phyloP scores from a whole-genome alignment of 2,888 invertebrate genomes.

The Pyrrhia umbra region DNA sequence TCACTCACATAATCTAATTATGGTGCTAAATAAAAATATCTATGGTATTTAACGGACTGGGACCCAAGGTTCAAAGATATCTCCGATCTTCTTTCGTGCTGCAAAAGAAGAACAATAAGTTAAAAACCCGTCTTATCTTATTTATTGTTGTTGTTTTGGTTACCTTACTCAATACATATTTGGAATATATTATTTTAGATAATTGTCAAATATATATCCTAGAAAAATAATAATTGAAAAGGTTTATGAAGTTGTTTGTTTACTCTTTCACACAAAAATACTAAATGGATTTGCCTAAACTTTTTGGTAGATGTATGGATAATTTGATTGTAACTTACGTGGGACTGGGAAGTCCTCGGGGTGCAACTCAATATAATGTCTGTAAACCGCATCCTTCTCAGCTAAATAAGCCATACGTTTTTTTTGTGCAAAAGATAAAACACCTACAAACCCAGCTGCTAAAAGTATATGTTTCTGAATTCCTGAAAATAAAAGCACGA shows the following conservation, averaged over 20 bases:
- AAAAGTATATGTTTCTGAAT: slow-evolving; percentile 81
- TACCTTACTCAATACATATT: too few relatives aligned
- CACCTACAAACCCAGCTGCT: slow-evolving; percentile 69
- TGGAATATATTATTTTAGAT: too few relatives aligned
- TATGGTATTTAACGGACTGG: slow-evolving; percentile 91
- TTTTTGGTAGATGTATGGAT: too few relatives aligned
- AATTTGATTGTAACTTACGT: too few relatives aligned
- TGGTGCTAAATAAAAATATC: slow-evolving; percentile 27
- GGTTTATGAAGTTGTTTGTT: too few relatives aligned
- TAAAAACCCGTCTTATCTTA: too few relatives aligned
- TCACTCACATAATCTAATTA: slow-evolving; percentile 51
- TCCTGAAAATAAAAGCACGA: slow-evolving; percentile 71
- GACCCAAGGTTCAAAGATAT: slow-evolving; percentile 91
- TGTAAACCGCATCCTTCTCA: slow-evolving; percentile 93
- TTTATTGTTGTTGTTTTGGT: too few relatives aligned
- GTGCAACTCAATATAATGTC: slow-evolving; percentile 93
- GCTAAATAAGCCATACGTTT: slow-evolving; percentile 90
- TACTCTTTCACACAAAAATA: too few relatives aligned
- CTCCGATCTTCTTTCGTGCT: slow-evolving; percentile 91
- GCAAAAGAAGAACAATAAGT: slow-evolving; percentile 73
- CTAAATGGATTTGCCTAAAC: too few relatives aligned
- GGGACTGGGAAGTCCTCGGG: slow-evolving; percentile 93
- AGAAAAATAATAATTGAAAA: too few relatives aligned
- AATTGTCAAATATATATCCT: too few relatives aligned
- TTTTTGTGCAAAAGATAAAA: slow-evolving; percentile 83